Conservation (phyloP, 2,113 vertebrate species). For the Cricetomys ansorgei region DNA sequence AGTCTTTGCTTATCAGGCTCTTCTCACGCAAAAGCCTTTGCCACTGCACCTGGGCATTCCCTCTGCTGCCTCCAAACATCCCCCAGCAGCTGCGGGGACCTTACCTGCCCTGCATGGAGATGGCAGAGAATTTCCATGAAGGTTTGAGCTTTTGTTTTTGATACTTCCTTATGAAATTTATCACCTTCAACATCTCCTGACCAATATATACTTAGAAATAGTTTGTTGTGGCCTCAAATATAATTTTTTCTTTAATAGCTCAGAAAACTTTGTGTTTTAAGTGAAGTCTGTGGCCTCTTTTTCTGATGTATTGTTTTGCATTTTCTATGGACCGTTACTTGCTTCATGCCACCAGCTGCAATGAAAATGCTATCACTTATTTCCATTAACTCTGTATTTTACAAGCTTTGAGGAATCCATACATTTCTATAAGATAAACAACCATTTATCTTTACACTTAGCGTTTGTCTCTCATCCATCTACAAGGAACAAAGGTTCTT, state of each 20-base stretch:
- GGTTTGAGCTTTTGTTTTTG: not conserved
- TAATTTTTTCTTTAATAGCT: constrained; percentile 49
- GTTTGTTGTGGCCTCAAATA: not conserved
- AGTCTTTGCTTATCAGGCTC: not conserved
- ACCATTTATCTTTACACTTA: constrained; percentile 34
- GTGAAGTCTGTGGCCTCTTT: not conserved
- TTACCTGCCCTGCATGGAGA: not conserved
- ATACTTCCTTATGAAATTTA: not conserved
- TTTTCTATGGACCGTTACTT: constrained; percentile 33
- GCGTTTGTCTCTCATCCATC: not conserved
- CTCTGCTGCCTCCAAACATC: not conserved
- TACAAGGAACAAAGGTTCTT: not conserved
- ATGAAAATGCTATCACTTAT: constrained; percentile 25
- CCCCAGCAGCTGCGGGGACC: not conserved
- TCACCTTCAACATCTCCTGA: not conserved
- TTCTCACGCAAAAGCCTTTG: not conserved
- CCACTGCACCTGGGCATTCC: not conserved
- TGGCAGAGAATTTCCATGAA: not conserved
- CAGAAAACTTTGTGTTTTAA: constrained; percentile 12
- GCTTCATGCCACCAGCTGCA: not conserved
- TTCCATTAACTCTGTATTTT: constrained; percentile 36
- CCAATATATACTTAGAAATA: not conserved
- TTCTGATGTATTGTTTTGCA: not conserved
- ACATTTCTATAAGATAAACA: constrained; percentile 31
- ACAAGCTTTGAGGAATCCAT: not conserved